Evolutionary conservation across 2,888 invertebrate genomes (phyloP), one percentile per base, ranked within the genome.

Genomic region (Acrobasis consociella): DNA sequence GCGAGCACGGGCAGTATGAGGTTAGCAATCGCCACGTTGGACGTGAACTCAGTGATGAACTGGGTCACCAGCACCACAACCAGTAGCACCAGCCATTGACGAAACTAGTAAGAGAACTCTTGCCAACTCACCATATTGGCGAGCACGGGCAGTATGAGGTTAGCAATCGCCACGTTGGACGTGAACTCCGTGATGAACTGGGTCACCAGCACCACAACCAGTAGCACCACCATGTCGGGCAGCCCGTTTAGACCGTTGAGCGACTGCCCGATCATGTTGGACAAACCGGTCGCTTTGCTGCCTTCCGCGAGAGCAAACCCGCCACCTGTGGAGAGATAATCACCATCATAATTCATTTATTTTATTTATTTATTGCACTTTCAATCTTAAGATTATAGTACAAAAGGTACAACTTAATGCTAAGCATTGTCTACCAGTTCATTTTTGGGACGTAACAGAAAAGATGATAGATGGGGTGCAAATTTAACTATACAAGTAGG

Each of bases 241-340:
- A 97, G 89, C 0, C 93, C 93, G 11, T 94, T 88, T 1, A 98
- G 91, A 0, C 94, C 95, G 53, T 92, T 91, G 42, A 98, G 89
- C 7, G 95, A 94, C 0, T 93, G 85, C 0, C 97, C 97, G 66
- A 98, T 94, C 89, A 96, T 93, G 9, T 87, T 77, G 0, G 97
- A 97, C 78, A 98, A 94, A 0, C 96, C 96, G 0, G 97, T 97
- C 9, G 90, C 94, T 72, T 96, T 95, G 72, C 97, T 96, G 66
- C 97, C 98, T 67, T 96, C 96, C 0, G 98, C 98, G 65, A 98
- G 93, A 0, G 98, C 98, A 85, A 98, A 98, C 0, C 98, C 98
- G 39, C 98, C 98, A 55, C 98, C 95, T 94, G 74, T 13, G 50
- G 31, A 49, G 52, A 0, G 49, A 31, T 31, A n/a, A n/a, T n/a